Conservation (phyloP, 2,113 vertebrate genomes). For the Notarius quadriscutis region DNA sequence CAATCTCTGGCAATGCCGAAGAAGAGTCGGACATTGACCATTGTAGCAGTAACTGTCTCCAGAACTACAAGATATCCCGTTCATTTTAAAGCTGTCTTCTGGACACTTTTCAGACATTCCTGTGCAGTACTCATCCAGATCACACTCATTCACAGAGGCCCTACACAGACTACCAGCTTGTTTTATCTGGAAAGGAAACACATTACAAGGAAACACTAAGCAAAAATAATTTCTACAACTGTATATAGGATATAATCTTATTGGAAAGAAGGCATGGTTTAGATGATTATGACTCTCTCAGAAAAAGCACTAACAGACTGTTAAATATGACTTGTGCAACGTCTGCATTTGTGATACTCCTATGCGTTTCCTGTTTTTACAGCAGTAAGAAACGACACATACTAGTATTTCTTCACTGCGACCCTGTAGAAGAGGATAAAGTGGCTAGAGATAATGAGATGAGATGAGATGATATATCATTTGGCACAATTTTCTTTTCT, state of each 20-base stretch:
- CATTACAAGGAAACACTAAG: slow-evolving; percentile 1
- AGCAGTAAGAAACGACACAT: not conserved
- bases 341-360: no score
- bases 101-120: slow-evolving; percentile 76
- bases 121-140: slow-evolving; percentile 82
- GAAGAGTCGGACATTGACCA: slow-evolving; percentile 80
- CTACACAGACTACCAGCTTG: slow-evolving; percentile 71
- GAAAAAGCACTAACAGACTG: not conserved
- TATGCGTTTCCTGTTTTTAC: not conserved
- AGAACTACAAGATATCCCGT: slow-evolving; percentile 76
- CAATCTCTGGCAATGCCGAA: slow-evolving; percentile 77
- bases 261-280: not conserved
- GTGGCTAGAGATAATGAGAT: no score
- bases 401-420: not conserved
- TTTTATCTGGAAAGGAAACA: slow-evolving; percentile 68
- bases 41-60: slow-evolving; percentile 78
- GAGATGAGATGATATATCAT: not conserved
- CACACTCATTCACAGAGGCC: slow-evolving; percentile 69
- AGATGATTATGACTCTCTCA: not conserved
- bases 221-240: not conserved
- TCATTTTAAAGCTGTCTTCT: slow-evolving; percentile 83
- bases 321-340: not conserved
- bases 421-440: no score
- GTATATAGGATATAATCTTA: not conserved
- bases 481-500: not conserved